Evolutionary conservation across 2,888 invertebrate genomes (phyloP).

Genomic region (Xanthia togata): DNA sequence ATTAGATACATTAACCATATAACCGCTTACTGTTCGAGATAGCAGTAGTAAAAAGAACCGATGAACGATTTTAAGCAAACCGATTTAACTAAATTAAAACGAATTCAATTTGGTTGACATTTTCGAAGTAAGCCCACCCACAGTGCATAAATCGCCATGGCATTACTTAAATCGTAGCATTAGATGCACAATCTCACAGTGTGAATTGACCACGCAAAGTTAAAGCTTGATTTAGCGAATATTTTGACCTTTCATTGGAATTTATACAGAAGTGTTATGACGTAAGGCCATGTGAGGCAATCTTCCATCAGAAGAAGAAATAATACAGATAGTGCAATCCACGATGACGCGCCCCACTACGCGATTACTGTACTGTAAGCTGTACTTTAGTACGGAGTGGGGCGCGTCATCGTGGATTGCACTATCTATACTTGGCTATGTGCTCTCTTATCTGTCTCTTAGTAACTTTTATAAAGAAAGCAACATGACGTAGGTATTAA

Average conservation of each 20-base stretch:
- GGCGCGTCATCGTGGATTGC: no score
- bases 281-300: neutral
- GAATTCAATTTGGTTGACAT: neutral
- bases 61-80: neutral
- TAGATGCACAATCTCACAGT: conserved; percentile 20
- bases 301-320: neutral
- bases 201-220: conserved; percentile 17
- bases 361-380: no score
- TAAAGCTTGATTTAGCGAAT: conserved; percentile 9
- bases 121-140: neutral
- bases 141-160: conserved; percentile 14
- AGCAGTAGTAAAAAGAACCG: neutral
- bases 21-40: no score
- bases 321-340: no score
- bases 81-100: neutral
- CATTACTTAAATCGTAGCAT: conserved; percentile 19
- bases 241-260: conserved; percentile 2
- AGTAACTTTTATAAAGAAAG: neutral
- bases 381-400: no score
- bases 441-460: neutral
- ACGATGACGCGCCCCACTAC: no score
- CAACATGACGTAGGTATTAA: neutral
- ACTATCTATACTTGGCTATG: no score
- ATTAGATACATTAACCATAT: no score
- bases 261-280: neutral